A percentile compares a stretch with the other conserved stretches of the same genome.
Evolutionary conservation across 1,140 invertebrate species (phyloP).

Genomic region (Drosophila arizonae): DNA sequence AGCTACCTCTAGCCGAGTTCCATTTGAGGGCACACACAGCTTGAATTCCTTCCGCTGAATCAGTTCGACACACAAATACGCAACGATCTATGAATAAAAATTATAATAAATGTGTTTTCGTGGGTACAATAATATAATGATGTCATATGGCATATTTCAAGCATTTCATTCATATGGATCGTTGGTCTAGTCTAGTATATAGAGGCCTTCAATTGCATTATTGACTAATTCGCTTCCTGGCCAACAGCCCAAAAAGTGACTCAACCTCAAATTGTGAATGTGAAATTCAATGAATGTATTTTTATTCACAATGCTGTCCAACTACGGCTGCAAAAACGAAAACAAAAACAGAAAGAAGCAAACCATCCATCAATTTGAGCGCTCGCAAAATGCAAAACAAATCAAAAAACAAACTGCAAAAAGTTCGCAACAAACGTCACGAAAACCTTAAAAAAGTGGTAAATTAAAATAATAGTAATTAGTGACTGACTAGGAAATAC

Average conservation of each 20-base stretch:
- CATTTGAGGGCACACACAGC: constrained; percentile 10
- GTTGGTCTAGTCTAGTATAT: constrained; percentile 9
- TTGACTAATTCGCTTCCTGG: constrained; percentile 50
- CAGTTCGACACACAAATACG: constrained; percentile 16
- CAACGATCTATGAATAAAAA: constrained; percentile 30
- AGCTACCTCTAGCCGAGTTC: background rate
- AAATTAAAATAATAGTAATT: constrained; percentile 10
- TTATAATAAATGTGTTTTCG: background rate
- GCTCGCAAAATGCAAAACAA: constrained; percentile 12
- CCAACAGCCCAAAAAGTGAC: constrained; percentile 54
- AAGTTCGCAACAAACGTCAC: constrained; percentile 65
- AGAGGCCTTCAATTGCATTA: constrained; percentile 52
- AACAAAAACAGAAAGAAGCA: constrained; percentile 21
- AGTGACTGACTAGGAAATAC: constrained; percentile 1
- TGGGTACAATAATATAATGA: constrained; percentile 18
- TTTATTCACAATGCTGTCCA: constrained; percentile 15
- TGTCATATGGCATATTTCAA: constrained; percentile 8
- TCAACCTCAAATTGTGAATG: constrained; percentile 46
- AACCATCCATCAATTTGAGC: constrained; percentile 60
- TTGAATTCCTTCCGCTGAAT: constrained; percentile 13
- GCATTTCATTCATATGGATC: constrained; percentile 9
- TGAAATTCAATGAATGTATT: constrained; percentile 43
- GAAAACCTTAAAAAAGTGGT: constrained; percentile 16
- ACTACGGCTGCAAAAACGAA: constrained; percentile 21
- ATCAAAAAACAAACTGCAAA: constrained; percentile 3